phyloP scores from a whole-genome alignment of 2,888 invertebrate genomes.

The Tyria jacobaeae region DNA sequence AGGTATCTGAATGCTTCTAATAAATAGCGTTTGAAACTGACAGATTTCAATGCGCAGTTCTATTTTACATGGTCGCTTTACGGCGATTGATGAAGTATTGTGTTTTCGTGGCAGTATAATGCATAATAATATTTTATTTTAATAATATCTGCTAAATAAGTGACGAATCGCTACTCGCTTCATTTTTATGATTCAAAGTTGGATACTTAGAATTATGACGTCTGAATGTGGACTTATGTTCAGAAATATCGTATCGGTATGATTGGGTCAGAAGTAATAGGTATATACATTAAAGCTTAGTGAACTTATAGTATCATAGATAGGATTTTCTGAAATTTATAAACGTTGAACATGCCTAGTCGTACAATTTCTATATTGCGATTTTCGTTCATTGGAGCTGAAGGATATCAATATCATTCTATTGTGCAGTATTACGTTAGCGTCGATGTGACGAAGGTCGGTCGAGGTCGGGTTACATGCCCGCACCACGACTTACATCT shows the following conservation, averaged over 20 bases:
- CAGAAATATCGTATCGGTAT: constrained; percentile 53
- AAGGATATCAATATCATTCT: constrained; percentile 51
- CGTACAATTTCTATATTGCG: constrained; percentile 66
- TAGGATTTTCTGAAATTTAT: constrained; percentile 86
- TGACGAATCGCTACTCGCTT: constrained; percentile 42
- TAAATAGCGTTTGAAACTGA: constrained; percentile 32
- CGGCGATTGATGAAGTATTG: constrained; percentile 50
- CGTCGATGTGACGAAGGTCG: constrained; percentile 38
- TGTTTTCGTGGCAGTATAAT: constrained; percentile 53
- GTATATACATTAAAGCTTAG: constrained; percentile 63
- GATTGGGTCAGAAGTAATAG: constrained; percentile 62
- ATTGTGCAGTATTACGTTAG: constrained; percentile 76
- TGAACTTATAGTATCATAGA: constrained; percentile 72
- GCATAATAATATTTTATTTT: constrained; percentile 57
- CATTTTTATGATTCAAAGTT: constrained; percentile 49
- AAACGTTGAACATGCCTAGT: constrained; percentile 80
- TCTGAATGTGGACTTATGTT: constrained; percentile 37
- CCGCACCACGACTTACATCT: constrained; percentile 25
- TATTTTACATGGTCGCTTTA: constrained; percentile 48
- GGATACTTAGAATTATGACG: constrained; percentile 39
- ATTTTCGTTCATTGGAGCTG: constrained; percentile 52
- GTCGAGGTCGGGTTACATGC: constrained; percentile 27
- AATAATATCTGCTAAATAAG: constrained; percentile 54
- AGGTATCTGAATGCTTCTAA: constrained; percentile 30
- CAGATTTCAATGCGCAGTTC: constrained; percentile 37